Conservation (phyloP, 1,140 invertebrate genomes). For the Lordiphosa mommai region DNA sequence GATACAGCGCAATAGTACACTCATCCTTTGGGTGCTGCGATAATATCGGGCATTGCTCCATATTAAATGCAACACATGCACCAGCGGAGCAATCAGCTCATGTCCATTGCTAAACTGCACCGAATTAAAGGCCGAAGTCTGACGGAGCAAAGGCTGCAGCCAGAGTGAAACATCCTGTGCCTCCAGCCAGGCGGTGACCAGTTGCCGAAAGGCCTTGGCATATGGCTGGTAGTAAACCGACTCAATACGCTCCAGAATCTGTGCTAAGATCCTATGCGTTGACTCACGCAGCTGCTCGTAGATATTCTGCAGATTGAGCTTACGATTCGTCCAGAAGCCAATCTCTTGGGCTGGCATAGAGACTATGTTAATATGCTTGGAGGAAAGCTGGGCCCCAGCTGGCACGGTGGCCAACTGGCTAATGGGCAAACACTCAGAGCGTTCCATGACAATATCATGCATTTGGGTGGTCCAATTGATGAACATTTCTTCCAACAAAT, state of each 20-base stretch:
- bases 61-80: constrained; percentile 89
- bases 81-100: constrained; percentile 84
- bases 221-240: constrained; percentile 88
- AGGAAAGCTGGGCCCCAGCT: not conserved
- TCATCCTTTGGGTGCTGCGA: constrained; percentile 87
- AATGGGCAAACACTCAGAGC: constrained; percentile 37
- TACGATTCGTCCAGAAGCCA: constrained; percentile 85
- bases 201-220: constrained; percentile 84
- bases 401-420: not conserved
- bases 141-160: constrained; percentile 83
- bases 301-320: constrained; percentile 90
- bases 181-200: constrained; percentile 84
- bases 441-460: constrained; percentile 82
- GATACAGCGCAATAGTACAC: constrained; percentile 86
- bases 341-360: constrained; percentile 86
- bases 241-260: constrained; percentile 86
- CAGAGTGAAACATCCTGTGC: constrained; percentile 86
- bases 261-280: constrained; percentile 88
- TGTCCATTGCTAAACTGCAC: constrained; percentile 84
- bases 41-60: constrained; percentile 93
- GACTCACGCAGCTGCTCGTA: constrained; percentile 90
- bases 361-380: constrained; percentile 79
- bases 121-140: constrained; percentile 84
- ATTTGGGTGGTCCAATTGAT: constrained; percentile 89
- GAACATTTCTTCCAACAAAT: constrained; percentile 86